These are phyloP conservation scores for Toxotes lorentzi DNA, from an alignment of 2,797 vertebrate genomes.

Conservation along the genomic window DNA sequence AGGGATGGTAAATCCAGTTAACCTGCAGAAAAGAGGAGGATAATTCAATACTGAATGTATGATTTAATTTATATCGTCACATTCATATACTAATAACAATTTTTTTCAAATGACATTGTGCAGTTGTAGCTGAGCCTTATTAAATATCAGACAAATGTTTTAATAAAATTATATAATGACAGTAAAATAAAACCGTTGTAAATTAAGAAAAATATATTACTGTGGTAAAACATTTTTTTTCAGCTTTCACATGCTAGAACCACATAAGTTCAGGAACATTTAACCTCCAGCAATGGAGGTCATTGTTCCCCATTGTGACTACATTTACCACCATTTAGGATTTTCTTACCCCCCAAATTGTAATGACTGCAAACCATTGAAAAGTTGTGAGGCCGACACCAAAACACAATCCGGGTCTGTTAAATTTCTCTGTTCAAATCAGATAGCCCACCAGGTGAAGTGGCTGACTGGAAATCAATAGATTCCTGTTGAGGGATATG, in stretches of 20 bases:
- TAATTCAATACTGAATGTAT: slow-evolving; percentile 12
- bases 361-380: slow-evolving; percentile 9
- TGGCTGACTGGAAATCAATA: not conserved
- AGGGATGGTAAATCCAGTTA: slow-evolving; percentile 99
- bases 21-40: slow-evolving; percentile 84
- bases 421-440: slow-evolving; percentile 19
- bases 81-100: slow-evolving; percentile 1
- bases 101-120: not conserved
- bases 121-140: not conserved
- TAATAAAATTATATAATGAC: slow-evolving; percentile 5
- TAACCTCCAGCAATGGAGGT: not conserved
- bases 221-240: slow-evolving; percentile 12
- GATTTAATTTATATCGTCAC: slow-evolving; percentile 18
- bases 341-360: not conserved
- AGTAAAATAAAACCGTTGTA: not conserved
- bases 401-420: slow-evolving; percentile 6
- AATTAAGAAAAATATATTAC: not conserved
- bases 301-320: not conserved
- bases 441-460: slow-evolving; percentile 20
- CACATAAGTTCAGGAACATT: not conserved
- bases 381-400: slow-evolving; percentile 23
- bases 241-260: not conserved
- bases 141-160: slow-evolving; percentile 4
- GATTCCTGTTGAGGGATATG: slow-evolving; percentile 4
- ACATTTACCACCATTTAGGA: not conserved